phyloP scores from a whole-genome alignment of 2,113 vertebrate genomes.

The Axis porcinus region DNA sequence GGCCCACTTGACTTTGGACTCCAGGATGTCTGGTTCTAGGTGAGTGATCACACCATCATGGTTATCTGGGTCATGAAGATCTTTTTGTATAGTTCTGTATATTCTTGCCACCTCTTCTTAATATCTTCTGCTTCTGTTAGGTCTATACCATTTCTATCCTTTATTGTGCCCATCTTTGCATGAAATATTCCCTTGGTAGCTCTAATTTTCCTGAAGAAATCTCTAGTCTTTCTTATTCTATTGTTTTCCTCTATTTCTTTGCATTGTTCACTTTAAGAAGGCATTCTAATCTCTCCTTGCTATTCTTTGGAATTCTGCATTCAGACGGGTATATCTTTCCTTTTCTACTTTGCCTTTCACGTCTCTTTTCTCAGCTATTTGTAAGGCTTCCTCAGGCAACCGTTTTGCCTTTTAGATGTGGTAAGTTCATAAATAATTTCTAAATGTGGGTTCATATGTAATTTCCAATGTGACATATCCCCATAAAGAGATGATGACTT shows the following conservation, averaged over 20 bases:
- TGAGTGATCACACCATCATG: neutral
- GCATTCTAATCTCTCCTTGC: neutral
- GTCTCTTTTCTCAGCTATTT: neutral
- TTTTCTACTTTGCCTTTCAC: neutral
- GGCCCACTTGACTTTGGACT: neutral
- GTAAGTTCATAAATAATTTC: neutral
- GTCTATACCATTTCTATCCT: neutral
- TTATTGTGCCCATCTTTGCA: neutral
- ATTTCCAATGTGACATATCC: neutral
- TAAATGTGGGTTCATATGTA: neutral
- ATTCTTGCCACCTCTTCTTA: neutral
- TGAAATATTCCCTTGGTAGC: neutral
- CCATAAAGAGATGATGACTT: neutral
- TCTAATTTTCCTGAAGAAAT: neutral
- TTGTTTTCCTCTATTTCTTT: neutral
- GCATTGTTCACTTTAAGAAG: neutral
- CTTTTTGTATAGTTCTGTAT: neutral
- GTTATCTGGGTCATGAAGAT: neutral
- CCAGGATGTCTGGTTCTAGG: neutral
- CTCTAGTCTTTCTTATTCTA: neutral
- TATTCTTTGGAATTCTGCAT: neutral
- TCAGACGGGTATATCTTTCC: neutral
- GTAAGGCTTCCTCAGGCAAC: neutral
- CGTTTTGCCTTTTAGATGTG: neutral
- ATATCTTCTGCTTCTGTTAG: neutral